These are phyloP conservation scores for Nettapus auritus DNA, from an alignment of 2,113 vertebrate genomes.

Conservation along the genomic window DNA sequence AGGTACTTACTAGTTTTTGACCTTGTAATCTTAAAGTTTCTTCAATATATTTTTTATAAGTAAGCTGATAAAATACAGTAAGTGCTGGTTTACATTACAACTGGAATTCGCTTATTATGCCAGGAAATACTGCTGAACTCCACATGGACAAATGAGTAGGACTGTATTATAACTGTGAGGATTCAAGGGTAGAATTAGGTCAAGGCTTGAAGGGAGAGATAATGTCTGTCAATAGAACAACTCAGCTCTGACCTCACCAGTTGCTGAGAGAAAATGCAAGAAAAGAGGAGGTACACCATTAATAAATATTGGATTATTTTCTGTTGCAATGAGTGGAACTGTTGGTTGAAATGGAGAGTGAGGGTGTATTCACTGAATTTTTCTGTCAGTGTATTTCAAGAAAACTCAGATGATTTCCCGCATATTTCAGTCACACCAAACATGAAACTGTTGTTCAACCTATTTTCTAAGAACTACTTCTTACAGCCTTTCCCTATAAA, in stretches of 20 bases:
- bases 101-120: background rate
- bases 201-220: background rate
- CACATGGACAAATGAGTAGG: background rate
- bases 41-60: background rate
- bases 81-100: background rate
- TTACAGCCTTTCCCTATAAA: background rate
- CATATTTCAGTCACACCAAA: background rate
- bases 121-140: background rate
- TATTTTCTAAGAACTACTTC: background rate
- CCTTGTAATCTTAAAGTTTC: background rate
- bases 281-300: background rate
- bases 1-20: background rate
- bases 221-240: background rate
- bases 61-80: background rate
- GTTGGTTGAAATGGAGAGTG: background rate
- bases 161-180: background rate
- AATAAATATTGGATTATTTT: background rate
- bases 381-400: background rate
- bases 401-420: background rate
- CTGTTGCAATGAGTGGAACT: background rate
- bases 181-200: background rate
- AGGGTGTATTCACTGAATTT: accelerated
- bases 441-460: background rate
- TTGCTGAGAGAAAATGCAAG: background rate
- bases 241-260: background rate